Percentiles rank a stretch among this genome's conserved stretches.
phyloP scores from a whole-genome alignment of 1,140 invertebrate species.

The Pteromalus puparum region DNA sequence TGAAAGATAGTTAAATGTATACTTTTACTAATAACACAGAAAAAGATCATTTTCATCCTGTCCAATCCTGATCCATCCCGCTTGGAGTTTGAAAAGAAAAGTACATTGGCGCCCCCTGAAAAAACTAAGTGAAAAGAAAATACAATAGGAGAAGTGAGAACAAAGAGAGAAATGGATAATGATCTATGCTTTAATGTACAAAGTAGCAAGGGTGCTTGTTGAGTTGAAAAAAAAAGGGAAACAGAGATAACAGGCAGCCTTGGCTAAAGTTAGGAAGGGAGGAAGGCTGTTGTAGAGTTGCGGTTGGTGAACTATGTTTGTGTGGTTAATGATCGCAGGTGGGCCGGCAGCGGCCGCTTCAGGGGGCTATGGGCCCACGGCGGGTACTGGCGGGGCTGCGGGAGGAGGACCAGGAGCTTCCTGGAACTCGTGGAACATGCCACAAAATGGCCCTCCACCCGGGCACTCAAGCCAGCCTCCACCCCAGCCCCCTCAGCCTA shows the following conservation, averaged over 20 bases:
- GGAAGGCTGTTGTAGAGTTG: slow-evolving; percentile 62
- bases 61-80: slow-evolving; percentile 66
- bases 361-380: slow-evolving; percentile 74
- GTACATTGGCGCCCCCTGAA: slow-evolving; percentile 58
- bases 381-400: slow-evolving; percentile 75
- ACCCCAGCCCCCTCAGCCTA: slow-evolving; percentile 75
- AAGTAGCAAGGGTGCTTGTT: slow-evolving; percentile 51
- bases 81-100: slow-evolving; percentile 60
- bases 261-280: slow-evolving; percentile 60
- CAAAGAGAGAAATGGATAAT: slow-evolving; percentile 52
- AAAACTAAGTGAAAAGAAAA: slow-evolving; percentile 62
- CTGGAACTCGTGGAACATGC: slow-evolving; percentile 78
- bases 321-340: slow-evolving; percentile 75
- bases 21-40: slow-evolving; percentile 28
- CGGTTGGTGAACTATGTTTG: slow-evolving; percentile 65
- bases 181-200: slow-evolving; percentile 18
- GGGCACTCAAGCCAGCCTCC: slow-evolving; percentile 70
- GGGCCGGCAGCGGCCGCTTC: slow-evolving; percentile 74
- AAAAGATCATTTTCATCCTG: slow-evolving; percentile 62
- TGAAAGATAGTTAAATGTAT: slow-evolving; percentile 55
- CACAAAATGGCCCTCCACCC: slow-evolving; percentile 77
- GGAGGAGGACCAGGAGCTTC: slow-evolving; percentile 77
- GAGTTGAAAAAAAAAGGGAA: not conserved
- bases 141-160: slow-evolving; percentile 59
- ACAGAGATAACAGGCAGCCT: slow-evolving; percentile 18